Evolutionary conservation across 2,888 invertebrate species (phyloP), one percentile per base, ranked within the genome.

Genomic region (Idaea straminata): DNA sequence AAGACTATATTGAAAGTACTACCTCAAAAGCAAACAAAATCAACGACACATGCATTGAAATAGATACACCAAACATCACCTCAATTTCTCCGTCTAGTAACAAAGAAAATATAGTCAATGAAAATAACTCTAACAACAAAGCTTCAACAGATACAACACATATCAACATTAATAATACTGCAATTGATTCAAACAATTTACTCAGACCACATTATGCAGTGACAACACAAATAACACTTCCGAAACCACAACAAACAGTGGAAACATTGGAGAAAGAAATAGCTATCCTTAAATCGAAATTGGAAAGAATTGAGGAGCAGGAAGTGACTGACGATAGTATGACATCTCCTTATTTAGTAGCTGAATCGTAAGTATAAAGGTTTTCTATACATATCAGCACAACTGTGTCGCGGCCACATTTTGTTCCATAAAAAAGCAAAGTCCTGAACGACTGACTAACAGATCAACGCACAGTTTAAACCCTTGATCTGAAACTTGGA

Each of bases 341-440:
- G 3, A 3, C 7, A 5, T 59, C 59, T 25, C 59, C 59, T 0
- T 59, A 59, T 59, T 6, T 59, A 6, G 10, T 34, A 0, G 59
- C 59, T 16, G 59, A 59, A 59, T 10, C 34, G 59, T 59, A 59
- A 59, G 59, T 59, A 58, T 58, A 16, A 15, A 58, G n/a, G n/a
- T n/a, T n/a, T n/a, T n/a, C n/a, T n/a, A n/a, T n/a, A n/a, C n/a
- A n/a, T n/a, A n/a, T n/a, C n/a, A n/a, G n/a, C n/a, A n/a, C n/a
- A n/a, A n/a, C n/a, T n/a, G n/a, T n/a, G n/a, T n/a, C n/a, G n/a
- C n/a, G n/a, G n/a, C n/a, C n/a, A n/a, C n/a, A n/a, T n/a, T n/a
- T n/a, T n/a, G n/a, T n/a, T n/a, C n/a, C n/a, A n/a, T n/a, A n/a
- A n/a, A n/a, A n/a, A n/a, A n/a, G n/a, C n/a, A n/a, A n/a, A n/a